Percentiles rank a stretch among this genome's conserved stretches.
Conservation (phyloP, 2,797 vertebrate genomes). For the Myripristis jacobus region DNA sequence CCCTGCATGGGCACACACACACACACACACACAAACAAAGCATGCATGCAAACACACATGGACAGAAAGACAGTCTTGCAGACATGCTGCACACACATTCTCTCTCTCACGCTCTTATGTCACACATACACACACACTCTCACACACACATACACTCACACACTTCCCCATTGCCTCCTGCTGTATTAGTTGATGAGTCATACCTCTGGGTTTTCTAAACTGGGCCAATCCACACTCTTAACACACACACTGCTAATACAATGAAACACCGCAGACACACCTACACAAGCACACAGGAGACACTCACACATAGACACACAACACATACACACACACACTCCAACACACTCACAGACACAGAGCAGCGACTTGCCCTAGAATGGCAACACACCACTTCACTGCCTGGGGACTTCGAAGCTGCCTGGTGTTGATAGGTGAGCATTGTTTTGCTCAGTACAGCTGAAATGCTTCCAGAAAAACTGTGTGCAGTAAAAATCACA, state of each 20-base stretch:
- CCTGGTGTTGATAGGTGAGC: conserved; percentile 68
- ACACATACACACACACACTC: background rate
- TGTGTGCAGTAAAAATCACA: conserved; percentile 43
- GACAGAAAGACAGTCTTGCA: conserved; percentile 11
- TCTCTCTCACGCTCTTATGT: conserved; percentile 1
- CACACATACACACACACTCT: background rate
- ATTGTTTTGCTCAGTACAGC: conserved; percentile 48
- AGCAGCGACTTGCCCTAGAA: conserved; percentile 19
- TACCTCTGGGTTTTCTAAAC: conserved; percentile 62
- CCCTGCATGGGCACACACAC: background rate
- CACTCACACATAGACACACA: background rate
- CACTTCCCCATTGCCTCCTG: conserved; percentile 12
- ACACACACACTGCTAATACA: conserved; percentile 32
- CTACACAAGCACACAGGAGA: conserved; percentile 8
- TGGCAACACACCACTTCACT: conserved; percentile 33
- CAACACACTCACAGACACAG: background rate
- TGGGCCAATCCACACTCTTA: conserved; percentile 58
- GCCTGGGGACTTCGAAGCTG: conserved; percentile 59
- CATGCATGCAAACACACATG: background rate
- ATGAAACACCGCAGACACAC: conserved; percentile 21
- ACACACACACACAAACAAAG: background rate
- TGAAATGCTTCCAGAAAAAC: conserved; percentile 45
- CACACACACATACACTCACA: conserved; percentile 1
- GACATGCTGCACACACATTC: background rate
- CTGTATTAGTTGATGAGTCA: conserved; percentile 71